Percentiles rank a stretch among this genome's conserved stretches.
These are phyloP conservation scores for Oreohelix idahoensis DNA, from an alignment of 1,140 invertebrate species.

Conservation along the genomic window DNA sequence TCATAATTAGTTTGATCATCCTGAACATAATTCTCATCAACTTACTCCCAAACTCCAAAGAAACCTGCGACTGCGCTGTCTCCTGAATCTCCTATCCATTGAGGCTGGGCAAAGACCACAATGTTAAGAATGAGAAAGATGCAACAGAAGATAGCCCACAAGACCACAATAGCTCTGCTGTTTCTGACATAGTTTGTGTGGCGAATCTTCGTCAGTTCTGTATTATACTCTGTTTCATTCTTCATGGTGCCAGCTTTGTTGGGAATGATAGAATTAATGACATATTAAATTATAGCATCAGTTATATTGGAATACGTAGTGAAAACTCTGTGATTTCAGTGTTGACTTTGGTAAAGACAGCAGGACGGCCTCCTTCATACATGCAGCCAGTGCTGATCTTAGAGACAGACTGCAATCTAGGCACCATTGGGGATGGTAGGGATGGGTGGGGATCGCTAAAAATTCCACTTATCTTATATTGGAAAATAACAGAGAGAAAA, in stretches of 20 bases:
- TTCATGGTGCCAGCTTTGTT: neutral
- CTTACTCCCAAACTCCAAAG: constrained; percentile 89
- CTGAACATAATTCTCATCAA: neutral
- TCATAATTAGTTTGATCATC: no score
- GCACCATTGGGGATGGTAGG: no score
- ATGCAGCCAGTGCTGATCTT: no score
- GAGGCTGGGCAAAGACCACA: constrained; percentile 94
- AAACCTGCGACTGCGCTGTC: constrained; percentile 89
- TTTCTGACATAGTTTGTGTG: constrained; percentile 89
- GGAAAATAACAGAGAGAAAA: no score
- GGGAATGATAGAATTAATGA: neutral
- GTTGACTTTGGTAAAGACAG: no score
- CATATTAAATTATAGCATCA: no score
- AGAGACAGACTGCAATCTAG: no score
- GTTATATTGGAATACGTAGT: no score
- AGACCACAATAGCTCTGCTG: constrained; percentile 94
- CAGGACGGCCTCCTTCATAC: no score
- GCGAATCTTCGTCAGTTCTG: constrained; percentile 64
- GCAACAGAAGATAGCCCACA: constrained; percentile 96
- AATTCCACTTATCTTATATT: no score
- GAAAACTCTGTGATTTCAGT: no score
- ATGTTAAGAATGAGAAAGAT: constrained; percentile 95
- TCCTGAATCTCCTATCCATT: constrained; percentile 88
- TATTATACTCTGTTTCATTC: constrained; percentile 59
- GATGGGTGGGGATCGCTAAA: no score